phyloP scores from a whole-genome alignment of 2,888 invertebrate species.

The Drosophila pegasa region DNA sequence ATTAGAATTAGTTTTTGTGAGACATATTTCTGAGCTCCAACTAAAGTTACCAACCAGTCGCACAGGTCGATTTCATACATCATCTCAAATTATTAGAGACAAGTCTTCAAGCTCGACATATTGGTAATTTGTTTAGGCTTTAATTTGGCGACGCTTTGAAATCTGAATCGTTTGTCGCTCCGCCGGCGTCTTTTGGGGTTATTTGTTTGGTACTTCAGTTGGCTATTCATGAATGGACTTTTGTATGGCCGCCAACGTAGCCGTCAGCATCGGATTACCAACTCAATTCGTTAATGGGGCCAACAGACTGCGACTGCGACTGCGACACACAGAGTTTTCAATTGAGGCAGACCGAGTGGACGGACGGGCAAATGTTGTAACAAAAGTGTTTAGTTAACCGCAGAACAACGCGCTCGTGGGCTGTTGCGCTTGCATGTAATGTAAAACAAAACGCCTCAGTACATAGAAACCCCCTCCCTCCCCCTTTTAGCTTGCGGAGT shows the following conservation, averaged over 20 bases:
- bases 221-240: constrained; percentile 58
- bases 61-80: constrained; percentile 1
- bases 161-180: constrained; percentile 12
- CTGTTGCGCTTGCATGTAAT: constrained; percentile 53
- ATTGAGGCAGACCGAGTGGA: constrained; percentile 22
- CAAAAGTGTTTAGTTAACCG: constrained; percentile 64
- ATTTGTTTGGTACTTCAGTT: constrained; percentile 29
- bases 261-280: constrained; percentile 66
- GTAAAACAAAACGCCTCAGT: constrained; percentile 70
- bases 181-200: constrained; percentile 8
- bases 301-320: constrained; percentile 48
- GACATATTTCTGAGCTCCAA: background rate
- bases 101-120: constrained; percentile 2
- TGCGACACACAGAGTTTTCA: constrained; percentile 32
- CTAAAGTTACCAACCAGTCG: background rate
- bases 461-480: constrained; percentile 25
- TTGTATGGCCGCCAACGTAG: constrained; percentile 52
- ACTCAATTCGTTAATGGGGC: constrained; percentile 62
- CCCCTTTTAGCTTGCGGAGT: constrained; percentile 19
- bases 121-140: constrained; percentile 4
- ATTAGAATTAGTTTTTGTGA: too few relatives aligned
- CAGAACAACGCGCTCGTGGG: constrained; percentile 54
- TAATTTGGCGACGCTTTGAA: constrained; percentile 20
- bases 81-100: background rate
- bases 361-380: constrained; percentile 38